Base-by-base conservation (phyloP, 2,797 vertebrate genomes). In the Alosa sapidissima region DNA sequence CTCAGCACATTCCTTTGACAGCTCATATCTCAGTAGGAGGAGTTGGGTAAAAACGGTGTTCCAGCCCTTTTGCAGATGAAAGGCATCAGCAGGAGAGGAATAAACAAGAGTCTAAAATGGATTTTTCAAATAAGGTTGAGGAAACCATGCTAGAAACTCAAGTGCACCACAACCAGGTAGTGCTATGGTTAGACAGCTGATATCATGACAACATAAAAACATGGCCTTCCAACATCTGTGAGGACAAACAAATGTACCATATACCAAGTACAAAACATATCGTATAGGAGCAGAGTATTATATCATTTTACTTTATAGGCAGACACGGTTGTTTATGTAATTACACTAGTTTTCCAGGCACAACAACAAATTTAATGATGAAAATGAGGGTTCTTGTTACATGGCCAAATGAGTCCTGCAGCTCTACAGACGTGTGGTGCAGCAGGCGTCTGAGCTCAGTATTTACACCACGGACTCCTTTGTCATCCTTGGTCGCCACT, bases 401-500 rank as follows among this genome's bases (percentile, higher is more conserved):
- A 45, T 10, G n/a, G 58, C 58, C 84, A 83, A 88, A 48, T 83
- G 7, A 52, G 47, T 72, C 58, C 48, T 65, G 41, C 49, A 21
- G 16, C 45, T 21, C 16, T 47, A 83, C 72, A 54, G 49, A 33
- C 60, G 68, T 72, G 81, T 14, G 21, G 81, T 82, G 28, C 52
- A 72, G 81, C 83, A 52, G 72, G 24, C 68, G 55, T 19, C 81
- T 47, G 65, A n/a, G 81, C 55, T 72, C 41, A 82, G 68, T 81
- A 47, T 86, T 88, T 88, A 84, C 83, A 84, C 84, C 21, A 65
- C 81, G 58, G 68, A 87, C 82, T 88, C 91, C 90, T 91, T 89
- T 92, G 92, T 94, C 91, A 94, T 84, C 88, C 87, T 83, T 90
- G 90, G 49, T 52, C 88, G 90, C 89, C 86, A 85, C 83, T 92